Evolutionary conservation across 2,888 invertebrate species (phyloP), one percentile per base, ranked within the genome.

Genomic region (Napeogenes inachia): DNA sequence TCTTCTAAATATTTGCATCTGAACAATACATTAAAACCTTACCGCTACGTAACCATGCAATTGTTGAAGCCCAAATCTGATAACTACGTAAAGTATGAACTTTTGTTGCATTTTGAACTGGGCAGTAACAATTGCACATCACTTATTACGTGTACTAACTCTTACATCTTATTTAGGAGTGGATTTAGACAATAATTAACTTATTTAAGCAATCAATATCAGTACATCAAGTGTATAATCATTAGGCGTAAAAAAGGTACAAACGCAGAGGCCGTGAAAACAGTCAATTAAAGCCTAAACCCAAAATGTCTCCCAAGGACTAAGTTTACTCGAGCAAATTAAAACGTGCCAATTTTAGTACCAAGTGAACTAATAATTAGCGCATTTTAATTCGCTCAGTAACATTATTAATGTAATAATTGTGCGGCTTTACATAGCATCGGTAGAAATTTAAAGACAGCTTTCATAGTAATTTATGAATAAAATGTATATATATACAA

Each of bases 1-100:
- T 84, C 89, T 87, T 87, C 89, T 87, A 87, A 89, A 90, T 89
- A 89, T 89, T 85, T 87, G 88, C 89, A 88, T 89, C 89, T 89
- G 89, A 90, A 90, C 87, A 89, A 88, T 88, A 89, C 86, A 85
- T 86, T 89, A 87, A 88, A 89, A 88, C 82, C 88, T 89, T 88
- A 90, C 65, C 65, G 60, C 85, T 88, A 88, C 73, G 63, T 73
- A 77, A 78, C 77, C 78, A 87, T 88, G 88, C 89, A 89, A 89
- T 85, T 89, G 88, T 83, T 81, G 74, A 75, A 80, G 84, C 85
- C 78, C 77, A 72, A 64, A 63, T 13, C 10, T 50, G 50, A 21
- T 50, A 30, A 30, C 50, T 50, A 30, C 30, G 67, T 65, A 66
- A 67, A 68, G 59, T 63, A 66, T 30, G 30, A 68, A 70, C 68